Percentiles rank a stretch among this genome's conserved stretches.
Evolutionary conservation across 1,140 invertebrate species (phyloP).

Genomic region (Calephelis nemesis): DNA sequence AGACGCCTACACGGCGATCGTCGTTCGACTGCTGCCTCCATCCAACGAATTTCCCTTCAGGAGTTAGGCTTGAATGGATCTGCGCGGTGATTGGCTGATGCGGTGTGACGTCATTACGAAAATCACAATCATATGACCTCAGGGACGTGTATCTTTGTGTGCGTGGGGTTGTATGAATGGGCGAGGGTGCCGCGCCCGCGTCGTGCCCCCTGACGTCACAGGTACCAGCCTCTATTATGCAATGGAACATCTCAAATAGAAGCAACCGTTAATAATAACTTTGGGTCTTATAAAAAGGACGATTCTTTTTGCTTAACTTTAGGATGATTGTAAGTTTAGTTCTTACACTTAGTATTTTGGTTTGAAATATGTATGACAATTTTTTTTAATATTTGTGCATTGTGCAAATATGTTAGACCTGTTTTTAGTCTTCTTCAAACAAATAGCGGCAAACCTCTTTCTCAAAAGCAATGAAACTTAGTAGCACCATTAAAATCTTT

Average conservation of each 20-base stretch:
- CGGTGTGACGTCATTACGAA: conserved; percentile 69
- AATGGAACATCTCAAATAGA: conserved; percentile 52
- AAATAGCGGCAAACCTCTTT: too few relatives aligned
- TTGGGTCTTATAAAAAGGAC: conserved; percentile 34
- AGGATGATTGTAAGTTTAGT: not conserved
- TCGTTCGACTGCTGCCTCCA: conserved; percentile 64
- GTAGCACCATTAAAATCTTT: too few relatives aligned
- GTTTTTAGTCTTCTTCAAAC: too few relatives aligned
- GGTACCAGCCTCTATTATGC: conserved; percentile 49
- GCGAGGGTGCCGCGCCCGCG: conserved; percentile 63
- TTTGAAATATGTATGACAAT: not conserved
- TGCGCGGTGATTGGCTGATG: conserved; percentile 60
- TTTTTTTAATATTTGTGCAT: not conserved
- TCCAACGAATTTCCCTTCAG: conserved; percentile 72
- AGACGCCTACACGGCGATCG: conserved; percentile 38
- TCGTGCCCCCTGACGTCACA: conserved; percentile 71
- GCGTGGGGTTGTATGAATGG: conserved; percentile 63
- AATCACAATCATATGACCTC: conserved; percentile 58
- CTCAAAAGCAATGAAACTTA: too few relatives aligned
- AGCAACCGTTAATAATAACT: conserved; percentile 55
- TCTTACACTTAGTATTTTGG: not conserved
- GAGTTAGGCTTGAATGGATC: conserved; percentile 76
- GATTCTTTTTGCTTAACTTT: conserved; percentile 17
- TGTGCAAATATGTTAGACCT: too few relatives aligned
- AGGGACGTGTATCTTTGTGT: conserved; percentile 35